Percentiles rank a stretch among this genome's conserved stretches.
Evolutionary conservation across 2,888 invertebrate species (phyloP).

Genomic region (Thera obeliscata): DNA sequence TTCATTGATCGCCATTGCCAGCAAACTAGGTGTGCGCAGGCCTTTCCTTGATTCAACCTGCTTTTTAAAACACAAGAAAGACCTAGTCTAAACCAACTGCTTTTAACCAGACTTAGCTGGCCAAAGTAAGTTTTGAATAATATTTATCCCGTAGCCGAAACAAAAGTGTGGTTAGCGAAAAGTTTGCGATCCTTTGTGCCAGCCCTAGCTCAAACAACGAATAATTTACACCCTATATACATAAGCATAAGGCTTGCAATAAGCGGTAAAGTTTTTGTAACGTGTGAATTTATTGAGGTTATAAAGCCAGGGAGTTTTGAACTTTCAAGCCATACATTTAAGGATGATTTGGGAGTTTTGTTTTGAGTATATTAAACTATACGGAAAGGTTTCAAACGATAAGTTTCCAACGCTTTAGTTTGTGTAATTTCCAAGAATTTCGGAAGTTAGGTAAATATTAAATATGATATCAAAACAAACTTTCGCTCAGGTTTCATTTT

Average conservation of each 20-base stretch:
- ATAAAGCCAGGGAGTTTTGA: conserved; percentile 43
- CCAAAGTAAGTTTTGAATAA: conserved; percentile 67
- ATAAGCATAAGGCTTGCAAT: conserved; percentile 25
- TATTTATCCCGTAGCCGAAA: conserved; percentile 71
- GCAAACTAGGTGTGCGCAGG: too few relatives aligned
- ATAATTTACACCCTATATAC: conserved; percentile 44
- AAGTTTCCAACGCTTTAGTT: conserved; percentile 37
- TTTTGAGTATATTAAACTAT: conserved; percentile 31
- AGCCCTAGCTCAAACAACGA: conserved; percentile 37
- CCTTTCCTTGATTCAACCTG: too few relatives aligned
- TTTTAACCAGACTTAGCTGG: conserved; percentile 62
- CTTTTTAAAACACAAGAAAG: conserved; percentile 39
- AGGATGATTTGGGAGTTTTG: conserved; percentile 36
- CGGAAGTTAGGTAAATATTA: conserved; percentile 24
- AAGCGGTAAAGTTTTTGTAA: conserved; percentile 27
- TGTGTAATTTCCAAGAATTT: conserved; percentile 39
- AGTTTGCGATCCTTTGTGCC: conserved; percentile 53
- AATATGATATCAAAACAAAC: conserved; percentile 25
- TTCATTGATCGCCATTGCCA: too few relatives aligned
- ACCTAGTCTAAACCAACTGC: conserved; percentile 64
- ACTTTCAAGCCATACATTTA: conserved; percentile 39
- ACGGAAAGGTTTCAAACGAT: conserved; percentile 33
- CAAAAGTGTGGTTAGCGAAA: conserved; percentile 65
- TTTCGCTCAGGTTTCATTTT: too few relatives aligned
- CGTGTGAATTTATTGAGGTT: conserved; percentile 44